Evolutionary conservation across 2,888 invertebrate species (phyloP), one percentile per base, ranked within the genome.

Genomic region (Meganola albula): DNA sequence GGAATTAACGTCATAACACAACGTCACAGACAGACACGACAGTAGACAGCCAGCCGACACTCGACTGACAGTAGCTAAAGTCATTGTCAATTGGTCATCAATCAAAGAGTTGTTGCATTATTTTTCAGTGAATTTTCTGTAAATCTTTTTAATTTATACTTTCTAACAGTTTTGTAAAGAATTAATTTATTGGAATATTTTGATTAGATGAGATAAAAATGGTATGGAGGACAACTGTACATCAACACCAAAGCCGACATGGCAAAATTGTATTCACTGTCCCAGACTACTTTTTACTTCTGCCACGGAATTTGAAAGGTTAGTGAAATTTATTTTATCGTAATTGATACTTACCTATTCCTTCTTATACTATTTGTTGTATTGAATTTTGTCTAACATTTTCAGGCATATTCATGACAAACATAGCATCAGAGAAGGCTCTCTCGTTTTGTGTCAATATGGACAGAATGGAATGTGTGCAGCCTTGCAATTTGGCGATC

Each of bases 381-480:
- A 41, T 25, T 31, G 6, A 29, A 13, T 33, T 27, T 33, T 24
- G 11, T 27, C 38, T 33, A 31, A 39, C 30, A 36, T 75, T 84
- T 88, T 37, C 74, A 93, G 93, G 54, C 96, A 96, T 71, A 78
- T 96, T 48, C 88, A 93, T 56, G 91, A 91, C 34, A 89, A 90
- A 36, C 96, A 96, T 65, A 94, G 94, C 67, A 90, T 92, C 11
- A 91, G 90, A 57, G 95, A 96, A 78, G 95, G 96, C 33, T 94
- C 95, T 13, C 93, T 95, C 10, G 93, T 90, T 66, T 91, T 95
- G 8, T 96, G 96, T 67, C 92, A 92, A 58, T 97, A 96, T 88
- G 96, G 95, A 23, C 91, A 91, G 63, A 95, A 96, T 78, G 92
- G 91, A 32, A 93, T 96, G 25, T 97, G 96, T 71, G 91, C 92